These are phyloP conservation scores for Zaprionus nigranus DNA, from an alignment of 1,140 invertebrate species.

Conservation along the genomic window DNA sequence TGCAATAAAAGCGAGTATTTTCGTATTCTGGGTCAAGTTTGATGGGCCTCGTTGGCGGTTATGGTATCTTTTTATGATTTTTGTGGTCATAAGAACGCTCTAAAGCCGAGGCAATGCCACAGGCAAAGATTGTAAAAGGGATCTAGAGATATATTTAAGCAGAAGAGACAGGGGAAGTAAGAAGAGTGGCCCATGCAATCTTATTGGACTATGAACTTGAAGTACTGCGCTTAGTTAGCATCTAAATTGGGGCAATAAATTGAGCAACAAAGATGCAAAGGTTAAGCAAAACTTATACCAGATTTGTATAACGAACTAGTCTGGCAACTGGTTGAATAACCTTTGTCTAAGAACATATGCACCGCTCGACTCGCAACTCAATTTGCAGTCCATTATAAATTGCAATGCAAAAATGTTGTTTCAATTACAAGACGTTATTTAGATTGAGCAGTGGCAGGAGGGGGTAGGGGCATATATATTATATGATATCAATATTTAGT, in stretches of 20 bases:
- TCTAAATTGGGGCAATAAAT: background rate
- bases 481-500: background rate
- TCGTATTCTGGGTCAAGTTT: constrained; percentile 28
- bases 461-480: background rate
- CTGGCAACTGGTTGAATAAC: constrained; percentile 13
- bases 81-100: background rate
- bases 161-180: too few relatives aligned
- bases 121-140: background rate
- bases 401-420: constrained; percentile 77
- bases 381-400: constrained; percentile 35
- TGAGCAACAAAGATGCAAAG: background rate
- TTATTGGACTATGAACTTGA: background rate
- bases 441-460: constrained; percentile 6
- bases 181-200: background rate
- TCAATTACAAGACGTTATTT: constrained; percentile 50
- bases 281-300: background rate
- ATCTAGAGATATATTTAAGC: too few relatives aligned
- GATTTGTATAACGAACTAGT: constrained; percentile 1
- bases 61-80: background rate
- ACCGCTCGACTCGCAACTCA: background rate
- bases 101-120: background rate
- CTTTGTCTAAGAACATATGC: background rate
- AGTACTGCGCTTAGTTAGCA: background rate
- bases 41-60: constrained; percentile 1
- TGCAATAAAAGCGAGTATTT: constrained; percentile 19